These are phyloP conservation scores for Cynocephalus volans DNA, from an alignment of 2,113 vertebrate species.

Conservation along the genomic window DNA sequence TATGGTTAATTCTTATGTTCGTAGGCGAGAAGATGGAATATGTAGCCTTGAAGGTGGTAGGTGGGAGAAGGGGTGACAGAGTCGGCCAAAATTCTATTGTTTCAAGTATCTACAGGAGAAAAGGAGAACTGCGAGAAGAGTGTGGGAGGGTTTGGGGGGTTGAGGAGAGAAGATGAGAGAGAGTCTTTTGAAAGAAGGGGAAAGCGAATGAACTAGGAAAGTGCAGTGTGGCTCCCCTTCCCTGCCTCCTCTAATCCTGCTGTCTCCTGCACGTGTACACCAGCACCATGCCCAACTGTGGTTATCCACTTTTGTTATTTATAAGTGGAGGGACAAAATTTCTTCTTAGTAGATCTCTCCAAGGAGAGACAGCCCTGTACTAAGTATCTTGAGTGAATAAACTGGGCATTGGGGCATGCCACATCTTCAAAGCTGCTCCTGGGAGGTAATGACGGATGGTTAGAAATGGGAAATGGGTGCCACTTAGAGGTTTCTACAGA, in stretches of 20 bases:
- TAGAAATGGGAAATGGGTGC: neutral
- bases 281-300: neutral
- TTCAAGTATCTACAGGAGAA: neutral
- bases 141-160: neutral
- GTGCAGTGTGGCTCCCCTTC: rapidly evolving
- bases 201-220: neutral
- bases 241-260: neutral
- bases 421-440: neutral
- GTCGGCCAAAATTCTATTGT: neutral
- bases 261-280: neutral
- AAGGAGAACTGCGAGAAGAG: neutral
- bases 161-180: neutral
- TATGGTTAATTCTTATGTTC: neutral
- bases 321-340: neutral
- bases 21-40: neutral
- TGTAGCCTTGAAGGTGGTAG: neutral
- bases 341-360: neutral
- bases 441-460: neutral
- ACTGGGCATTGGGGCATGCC: neutral
- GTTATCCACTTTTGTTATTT: neutral
- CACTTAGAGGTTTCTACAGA: neutral
- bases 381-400: neutral
- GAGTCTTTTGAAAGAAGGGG: neutral
- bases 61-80: neutral
- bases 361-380: neutral